A percentile compares a stretch with the other conserved stretches of the same genome.
Conservation (phyloP, 1,140 invertebrate genomes). For the Apis laboriosa region DNA sequence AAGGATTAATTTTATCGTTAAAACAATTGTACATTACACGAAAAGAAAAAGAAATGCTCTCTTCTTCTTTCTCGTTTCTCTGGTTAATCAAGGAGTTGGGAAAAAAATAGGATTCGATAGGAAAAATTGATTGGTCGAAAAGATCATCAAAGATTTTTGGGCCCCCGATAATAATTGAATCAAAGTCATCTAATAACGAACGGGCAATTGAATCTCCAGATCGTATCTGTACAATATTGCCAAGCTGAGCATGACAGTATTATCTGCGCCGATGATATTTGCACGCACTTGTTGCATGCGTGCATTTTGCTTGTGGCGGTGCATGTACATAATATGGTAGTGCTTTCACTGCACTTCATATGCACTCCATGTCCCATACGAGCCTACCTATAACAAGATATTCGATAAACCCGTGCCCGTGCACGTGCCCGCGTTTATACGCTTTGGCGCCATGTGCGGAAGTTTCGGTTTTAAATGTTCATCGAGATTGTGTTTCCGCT, state of each 20-base stretch:
- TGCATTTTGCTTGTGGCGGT: slow-evolving; percentile 74
- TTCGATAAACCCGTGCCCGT: slow-evolving; percentile 67
- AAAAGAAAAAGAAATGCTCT: too few relatives aligned
- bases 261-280: slow-evolving; percentile 78
- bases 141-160: slow-evolving; percentile 10
- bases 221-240: slow-evolving; percentile 69
- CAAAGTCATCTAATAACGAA: slow-evolving; percentile 70
- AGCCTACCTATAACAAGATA: slow-evolving; percentile 77
- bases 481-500: slow-evolving; percentile 59
- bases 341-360: slow-evolving; percentile 79
- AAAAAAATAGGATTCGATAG: not conserved
- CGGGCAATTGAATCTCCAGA: slow-evolving; percentile 75
- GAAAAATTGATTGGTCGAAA: slow-evolving; percentile 33
- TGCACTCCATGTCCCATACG: slow-evolving; percentile 78
- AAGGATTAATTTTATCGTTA: too few relatives aligned
- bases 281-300: slow-evolving; percentile 80
- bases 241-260: slow-evolving; percentile 77
- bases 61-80: not conserved
- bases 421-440: slow-evolving; percentile 64
- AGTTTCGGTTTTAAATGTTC: slow-evolving; percentile 74
- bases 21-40: too few relatives aligned
- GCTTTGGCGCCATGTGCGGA: slow-evolving; percentile 68
- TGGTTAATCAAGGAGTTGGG: not conserved
- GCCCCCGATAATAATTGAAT: slow-evolving; percentile 52
- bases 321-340: slow-evolving; percentile 77